Evolutionary conservation across 2,113 vertebrate species (phyloP), one percentile per base, ranked within the genome.

Genomic region (Rattus norvegicus): DNA sequence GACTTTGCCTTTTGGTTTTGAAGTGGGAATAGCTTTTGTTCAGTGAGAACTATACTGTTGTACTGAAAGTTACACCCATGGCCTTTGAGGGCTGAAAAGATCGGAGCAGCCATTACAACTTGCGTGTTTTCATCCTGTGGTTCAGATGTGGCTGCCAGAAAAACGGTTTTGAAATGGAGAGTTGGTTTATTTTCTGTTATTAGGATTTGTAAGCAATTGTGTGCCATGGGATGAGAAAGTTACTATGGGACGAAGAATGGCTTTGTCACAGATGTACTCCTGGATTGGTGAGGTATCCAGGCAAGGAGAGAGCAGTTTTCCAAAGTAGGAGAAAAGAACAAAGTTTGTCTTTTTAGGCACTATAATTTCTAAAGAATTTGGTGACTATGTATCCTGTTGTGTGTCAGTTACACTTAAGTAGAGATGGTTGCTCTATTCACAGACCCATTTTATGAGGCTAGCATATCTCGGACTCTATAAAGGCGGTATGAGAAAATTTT

Each of bases 101-200:
- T 24, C 16, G 22, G 61, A 9, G 19, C n/a, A 75, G 2, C 90
- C 54, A 28, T 39, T 83, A 9, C 91, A 47, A 76, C 26, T 59
- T 81, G 10, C 43, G 33, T 28, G 12, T 91, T 91, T 95, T 88
- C 5, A 92, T 79, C 13, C 65, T 69, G 39, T 85, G 76, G 22
- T 75, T n/a, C 43, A 89, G 52, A 80, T 56, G 77, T 89, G 56
- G 47, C 47, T 79, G 22, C 81, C 54, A 91, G 81, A 91, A 90
- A 79, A 17, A 30, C 70, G 54, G 28, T 54, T 93, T 84, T 79
- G 39, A 43, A 83, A 36, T 59, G 33, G 56, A 91, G 2, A 19
- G 4, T 90, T 95, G 39, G 73, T 73, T 95, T 86, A 72, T 95
- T 91, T 67, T 76, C 81, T 90, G 1, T 84, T 89, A 85, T 56